phyloP scores from a whole-genome alignment of 2,888 invertebrate species.

The Oeneis ivallda region DNA sequence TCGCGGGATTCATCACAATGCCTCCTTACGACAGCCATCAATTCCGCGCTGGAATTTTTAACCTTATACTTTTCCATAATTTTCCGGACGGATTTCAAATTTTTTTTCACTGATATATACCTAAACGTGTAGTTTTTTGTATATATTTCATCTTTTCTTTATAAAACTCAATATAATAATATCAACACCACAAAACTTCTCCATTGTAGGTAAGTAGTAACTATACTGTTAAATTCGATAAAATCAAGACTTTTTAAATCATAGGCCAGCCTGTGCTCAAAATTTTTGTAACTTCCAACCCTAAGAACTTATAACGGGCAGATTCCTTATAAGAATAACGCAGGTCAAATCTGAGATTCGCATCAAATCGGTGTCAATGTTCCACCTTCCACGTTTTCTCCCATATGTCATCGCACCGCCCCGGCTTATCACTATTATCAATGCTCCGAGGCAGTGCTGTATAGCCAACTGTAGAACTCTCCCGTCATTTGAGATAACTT shows the following conservation, averaged over 20 bases:
- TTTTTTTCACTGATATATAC: too few relatives aligned
- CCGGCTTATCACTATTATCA: slow-evolving; percentile 47
- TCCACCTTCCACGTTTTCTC: slow-evolving; percentile 71
- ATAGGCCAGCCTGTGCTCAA: not conserved
- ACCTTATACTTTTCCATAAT: too few relatives aligned
- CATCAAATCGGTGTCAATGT: slow-evolving; percentile 75
- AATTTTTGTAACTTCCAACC: slow-evolving; percentile 47
- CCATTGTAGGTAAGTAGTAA: too few relatives aligned
- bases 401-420: slow-evolving; percentile 65
- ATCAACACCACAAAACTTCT: too few relatives aligned
- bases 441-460: slow-evolving; percentile 45
- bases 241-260: not conserved
- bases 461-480: not conserved
- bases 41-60: too few relatives aligned
- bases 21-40: too few relatives aligned
- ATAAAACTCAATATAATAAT: too few relatives aligned
- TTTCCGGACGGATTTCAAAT: too few relatives aligned
- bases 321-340: slow-evolving; percentile 73
- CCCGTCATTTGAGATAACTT: not conserved
- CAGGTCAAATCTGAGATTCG: slow-evolving; percentile 72
- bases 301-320: slow-evolving; percentile 67
- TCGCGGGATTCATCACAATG: too few relatives aligned
- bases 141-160: too few relatives aligned
- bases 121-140: too few relatives aligned
- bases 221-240: too few relatives aligned